A percentile compares a stretch with the other conserved stretches of the same genome.
These are phyloP conservation scores for Falco punctatus DNA, from an alignment of 2,113 vertebrate genomes.

Conservation along the genomic window DNA sequence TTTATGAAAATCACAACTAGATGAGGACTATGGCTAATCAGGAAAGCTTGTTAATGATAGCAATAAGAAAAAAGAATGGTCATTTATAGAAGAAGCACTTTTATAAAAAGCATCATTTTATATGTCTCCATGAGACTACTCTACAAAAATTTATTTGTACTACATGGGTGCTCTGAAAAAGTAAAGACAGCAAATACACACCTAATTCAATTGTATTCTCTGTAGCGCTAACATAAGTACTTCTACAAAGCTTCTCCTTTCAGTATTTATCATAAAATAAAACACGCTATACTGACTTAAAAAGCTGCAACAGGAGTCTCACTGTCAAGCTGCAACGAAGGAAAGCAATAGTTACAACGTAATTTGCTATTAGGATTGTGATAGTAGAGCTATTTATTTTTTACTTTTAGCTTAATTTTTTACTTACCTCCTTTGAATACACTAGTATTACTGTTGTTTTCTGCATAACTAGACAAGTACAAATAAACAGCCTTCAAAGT, in stretches of 20 bases:
- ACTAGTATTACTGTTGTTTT: background rate
- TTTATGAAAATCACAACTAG: background rate
- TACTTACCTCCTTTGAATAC: background rate
- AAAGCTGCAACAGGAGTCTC: background rate
- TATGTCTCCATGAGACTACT: background rate
- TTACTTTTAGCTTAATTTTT: background rate
- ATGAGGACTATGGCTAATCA: background rate
- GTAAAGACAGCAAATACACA: background rate
- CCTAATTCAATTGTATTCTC: background rate
- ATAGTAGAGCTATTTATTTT: background rate
- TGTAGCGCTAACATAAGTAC: background rate
- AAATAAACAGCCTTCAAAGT: background rate
- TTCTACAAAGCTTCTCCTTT: background rate
- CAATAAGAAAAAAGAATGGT: too few species aligned
- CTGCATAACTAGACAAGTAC: background rate
- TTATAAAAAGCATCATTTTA: background rate
- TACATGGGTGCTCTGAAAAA: background rate
- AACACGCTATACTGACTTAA: background rate
- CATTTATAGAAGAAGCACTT: background rate
- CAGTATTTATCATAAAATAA: background rate
- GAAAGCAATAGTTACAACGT: rapidly evolving
- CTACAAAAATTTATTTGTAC: background rate
- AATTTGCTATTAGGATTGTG: background rate
- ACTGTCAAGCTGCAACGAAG: background rate
- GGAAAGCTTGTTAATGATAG: background rate